These are phyloP conservation scores for Drosophila biarmipes DNA, from an alignment of 1,140 invertebrate genomes.

Conservation along the genomic window DNA sequence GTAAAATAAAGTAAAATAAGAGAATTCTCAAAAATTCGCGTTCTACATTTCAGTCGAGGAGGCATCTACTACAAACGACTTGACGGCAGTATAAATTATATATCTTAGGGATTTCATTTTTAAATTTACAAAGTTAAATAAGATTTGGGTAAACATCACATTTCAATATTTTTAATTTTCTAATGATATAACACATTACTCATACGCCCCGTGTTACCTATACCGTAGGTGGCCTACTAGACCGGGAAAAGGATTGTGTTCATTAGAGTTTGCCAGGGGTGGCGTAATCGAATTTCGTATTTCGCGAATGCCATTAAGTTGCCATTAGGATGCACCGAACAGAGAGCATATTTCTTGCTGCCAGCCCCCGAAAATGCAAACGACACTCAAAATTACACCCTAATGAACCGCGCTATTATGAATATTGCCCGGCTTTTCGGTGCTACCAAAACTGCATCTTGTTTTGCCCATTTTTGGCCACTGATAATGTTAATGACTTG, in stretches of 20 bases:
- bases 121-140: no score
- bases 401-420: conserved; percentile 56
- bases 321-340: conserved; percentile 56
- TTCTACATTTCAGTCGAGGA: no score
- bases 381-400: conserved; percentile 55
- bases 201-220: neutral
- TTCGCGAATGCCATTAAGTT: conserved; percentile 53
- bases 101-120: no score
- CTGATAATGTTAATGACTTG: conserved; percentile 73
- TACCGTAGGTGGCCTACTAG: no score
- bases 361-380: conserved; percentile 7
- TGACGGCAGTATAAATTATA: no score
- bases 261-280: neutral
- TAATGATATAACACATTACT: neutral
- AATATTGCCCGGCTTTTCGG: conserved; percentile 8
- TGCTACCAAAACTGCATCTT: conserved; percentile 18
- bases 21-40: no score
- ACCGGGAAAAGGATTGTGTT: neutral
- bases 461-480: conserved; percentile 10
- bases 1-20: neutral
- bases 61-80: no score
- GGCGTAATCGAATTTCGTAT: conserved; percentile 2
- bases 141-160: no score
- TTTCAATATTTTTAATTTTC: no score
- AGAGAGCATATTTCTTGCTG: conserved; percentile 18